Conservation (phyloP, 2,888 invertebrate species). For the Eupithecia subfuscata region DNA sequence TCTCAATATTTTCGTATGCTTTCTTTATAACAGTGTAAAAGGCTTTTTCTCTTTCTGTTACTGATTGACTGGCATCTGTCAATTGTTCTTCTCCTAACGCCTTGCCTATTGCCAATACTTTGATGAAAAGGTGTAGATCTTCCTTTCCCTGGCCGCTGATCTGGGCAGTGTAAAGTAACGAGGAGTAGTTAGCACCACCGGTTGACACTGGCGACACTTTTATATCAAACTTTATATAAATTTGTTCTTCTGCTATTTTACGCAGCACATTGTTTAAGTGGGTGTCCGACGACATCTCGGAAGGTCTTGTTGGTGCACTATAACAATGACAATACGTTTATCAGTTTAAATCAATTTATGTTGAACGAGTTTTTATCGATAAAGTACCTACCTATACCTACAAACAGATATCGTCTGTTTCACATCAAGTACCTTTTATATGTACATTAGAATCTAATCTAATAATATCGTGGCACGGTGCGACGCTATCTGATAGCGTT, state of each 20-base stretch:
- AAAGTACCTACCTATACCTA: too few species aligned
- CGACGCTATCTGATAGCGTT: neutral
- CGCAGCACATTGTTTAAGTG: conserved; percentile 23
- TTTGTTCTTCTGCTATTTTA: conserved; percentile 46
- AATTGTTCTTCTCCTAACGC: conserved; percentile 7
- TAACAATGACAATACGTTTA: neutral
- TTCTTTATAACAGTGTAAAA: conserved; percentile 32
- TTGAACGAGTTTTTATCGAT: neutral
- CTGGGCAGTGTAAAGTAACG: conserved; percentile 10
- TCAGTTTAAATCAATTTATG: neutral
- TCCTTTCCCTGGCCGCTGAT: conserved; percentile 10
- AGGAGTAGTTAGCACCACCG: conserved; percentile 26
- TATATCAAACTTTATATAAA: conserved; percentile 39
- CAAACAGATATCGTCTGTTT: neutral
- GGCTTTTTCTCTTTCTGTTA: conserved; percentile 16
- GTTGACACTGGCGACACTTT: conserved; percentile 17
- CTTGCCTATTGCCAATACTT: conserved; percentile 17
- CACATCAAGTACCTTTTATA: neutral
- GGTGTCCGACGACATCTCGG: neutral
- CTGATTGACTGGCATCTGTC: neutral
- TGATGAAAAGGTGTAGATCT: conserved; percentile 21
- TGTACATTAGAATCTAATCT: neutral
- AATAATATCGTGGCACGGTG: neutral
- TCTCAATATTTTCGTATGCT: conserved; percentile 37
- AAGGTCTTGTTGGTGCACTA: neutral